phyloP scores from a whole-genome alignment of 2,888 invertebrate species.

The Pheosia tremula region DNA sequence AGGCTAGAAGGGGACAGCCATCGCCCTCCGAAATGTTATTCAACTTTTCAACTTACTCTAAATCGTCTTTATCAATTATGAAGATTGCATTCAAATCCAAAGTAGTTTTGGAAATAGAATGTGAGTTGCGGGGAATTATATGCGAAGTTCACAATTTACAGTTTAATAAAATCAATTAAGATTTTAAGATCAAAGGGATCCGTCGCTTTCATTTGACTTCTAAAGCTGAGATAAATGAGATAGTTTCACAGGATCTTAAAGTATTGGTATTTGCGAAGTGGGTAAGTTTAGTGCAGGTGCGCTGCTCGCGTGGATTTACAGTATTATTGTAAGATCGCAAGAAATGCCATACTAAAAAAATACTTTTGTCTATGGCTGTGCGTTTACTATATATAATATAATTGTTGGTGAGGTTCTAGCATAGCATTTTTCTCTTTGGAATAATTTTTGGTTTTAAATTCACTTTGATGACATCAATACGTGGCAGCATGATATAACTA shows the following conservation, averaged over 20 bases:
- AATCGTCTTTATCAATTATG: constrained; percentile 11
- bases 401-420: too few species aligned
- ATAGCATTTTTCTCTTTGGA: too few species aligned
- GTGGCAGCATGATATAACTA: not conserved
- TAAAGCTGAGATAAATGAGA: constrained; percentile 40
- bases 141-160: constrained; percentile 48
- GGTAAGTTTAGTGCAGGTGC: not conserved
- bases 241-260: constrained; percentile 12
- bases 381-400: too few species aligned
- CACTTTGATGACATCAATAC: too few species aligned
- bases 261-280: constrained; percentile 1
- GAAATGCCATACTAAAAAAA: too few species aligned
- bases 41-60: constrained; percentile 3
- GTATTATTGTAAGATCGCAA: too few species aligned
- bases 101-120: constrained; percentile 45
- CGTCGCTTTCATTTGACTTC: constrained; percentile 48
- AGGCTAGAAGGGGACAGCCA: not conserved
- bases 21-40: not conserved
- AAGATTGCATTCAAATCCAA: constrained; percentile 7
- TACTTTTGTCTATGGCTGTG: too few species aligned
- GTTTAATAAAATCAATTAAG: constrained; percentile 51
- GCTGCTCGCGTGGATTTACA: too few species aligned
- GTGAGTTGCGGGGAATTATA: constrained; percentile 35
- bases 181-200: constrained; percentile 54
- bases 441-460: too few species aligned